Percentiles rank a stretch among this genome's conserved stretches.
Conservation (phyloP, 1,140 invertebrate genomes). For the Stenopsyche tienmushanensis region DNA sequence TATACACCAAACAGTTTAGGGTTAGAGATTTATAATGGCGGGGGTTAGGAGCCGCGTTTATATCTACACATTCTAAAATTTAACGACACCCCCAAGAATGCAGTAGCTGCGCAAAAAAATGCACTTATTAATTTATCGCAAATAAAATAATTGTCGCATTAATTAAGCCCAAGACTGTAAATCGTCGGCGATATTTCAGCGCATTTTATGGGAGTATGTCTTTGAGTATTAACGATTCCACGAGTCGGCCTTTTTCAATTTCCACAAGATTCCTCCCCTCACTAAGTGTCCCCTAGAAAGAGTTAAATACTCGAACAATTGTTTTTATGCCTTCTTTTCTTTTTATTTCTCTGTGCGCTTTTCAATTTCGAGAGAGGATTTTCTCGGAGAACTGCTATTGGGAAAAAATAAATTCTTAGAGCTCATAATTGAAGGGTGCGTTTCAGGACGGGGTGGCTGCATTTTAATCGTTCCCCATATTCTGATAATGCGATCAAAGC, state of each 20-base stretch:
- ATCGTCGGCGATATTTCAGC: not conserved
- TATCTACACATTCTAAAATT: slow-evolving; percentile 35
- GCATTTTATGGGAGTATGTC: not conserved
- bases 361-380: slow-evolving; percentile 35
- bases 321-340: slow-evolving; percentile 34
- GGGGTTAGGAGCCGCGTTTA: slow-evolving; percentile 24
- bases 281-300: slow-evolving; percentile 16
- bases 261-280: slow-evolving; percentile 6
- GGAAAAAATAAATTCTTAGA: slow-evolving; percentile 4
- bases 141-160: too few species aligned
- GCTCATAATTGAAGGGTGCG: slow-evolving; percentile 13
- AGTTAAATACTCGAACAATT: slow-evolving; percentile 33
- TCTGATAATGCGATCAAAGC: not conserved
- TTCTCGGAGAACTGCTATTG: slow-evolving; percentile 10
- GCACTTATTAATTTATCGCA: not conserved
- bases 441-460: not conserved
- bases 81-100: slow-evolving; percentile 13
- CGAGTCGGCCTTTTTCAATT: slow-evolving; percentile 6
- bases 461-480: too few species aligned
- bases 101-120: slow-evolving; percentile 9
- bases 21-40: slow-evolving; percentile 35
- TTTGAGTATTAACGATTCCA: not conserved
- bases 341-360: slow-evolving; percentile 31
- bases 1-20: slow-evolving; percentile 5
- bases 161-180: too few species aligned